phyloP scores from a whole-genome alignment of 2,888 invertebrate genomes.

The Chrysolina haemoptera region DNA sequence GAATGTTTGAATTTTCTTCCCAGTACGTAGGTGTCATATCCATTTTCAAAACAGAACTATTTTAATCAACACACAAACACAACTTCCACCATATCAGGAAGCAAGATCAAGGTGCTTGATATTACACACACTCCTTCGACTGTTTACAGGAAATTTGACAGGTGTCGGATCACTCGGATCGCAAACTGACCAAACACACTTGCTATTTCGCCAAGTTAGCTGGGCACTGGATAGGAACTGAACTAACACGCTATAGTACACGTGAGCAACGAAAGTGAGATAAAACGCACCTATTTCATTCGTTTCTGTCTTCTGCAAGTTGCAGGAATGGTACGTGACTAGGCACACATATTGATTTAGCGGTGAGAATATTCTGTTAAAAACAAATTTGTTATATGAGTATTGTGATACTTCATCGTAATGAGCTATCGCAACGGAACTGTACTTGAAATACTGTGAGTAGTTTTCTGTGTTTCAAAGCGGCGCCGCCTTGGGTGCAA shows the following conservation, averaged over 20 bases:
- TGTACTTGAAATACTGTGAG: background rate
- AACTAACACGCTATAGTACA: conserved; percentile 63
- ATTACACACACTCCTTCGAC: conserved; percentile 42
- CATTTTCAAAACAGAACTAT: conserved; percentile 54
- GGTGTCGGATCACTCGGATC: conserved; percentile 52
- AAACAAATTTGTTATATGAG: background rate
- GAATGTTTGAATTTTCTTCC: conserved; percentile 72
- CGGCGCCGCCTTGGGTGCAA: conserved; percentile 16
- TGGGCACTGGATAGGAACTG: conserved; percentile 57
- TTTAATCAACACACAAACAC: conserved; percentile 24
- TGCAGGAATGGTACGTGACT: conserved; percentile 50
- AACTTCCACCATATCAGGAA: conserved; percentile 25
- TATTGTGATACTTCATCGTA: background rate
- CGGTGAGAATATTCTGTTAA: background rate
- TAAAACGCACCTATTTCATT: conserved; percentile 45
- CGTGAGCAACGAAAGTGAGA: conserved; percentile 58
- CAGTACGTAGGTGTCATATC: conserved; percentile 71
- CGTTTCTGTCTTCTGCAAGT: conserved; percentile 46
- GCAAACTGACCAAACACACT: conserved; percentile 43
- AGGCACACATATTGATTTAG: conserved; percentile 40
- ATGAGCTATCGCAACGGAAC: background rate
- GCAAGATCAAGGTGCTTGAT: conserved; percentile 18
- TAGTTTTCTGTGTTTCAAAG: background rate
- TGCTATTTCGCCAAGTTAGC: conserved; percentile 49
- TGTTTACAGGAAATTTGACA: conserved; percentile 55